Base-by-base conservation (phyloP, 2,888 invertebrate species). In the Galerucella calmariensis region DNA sequence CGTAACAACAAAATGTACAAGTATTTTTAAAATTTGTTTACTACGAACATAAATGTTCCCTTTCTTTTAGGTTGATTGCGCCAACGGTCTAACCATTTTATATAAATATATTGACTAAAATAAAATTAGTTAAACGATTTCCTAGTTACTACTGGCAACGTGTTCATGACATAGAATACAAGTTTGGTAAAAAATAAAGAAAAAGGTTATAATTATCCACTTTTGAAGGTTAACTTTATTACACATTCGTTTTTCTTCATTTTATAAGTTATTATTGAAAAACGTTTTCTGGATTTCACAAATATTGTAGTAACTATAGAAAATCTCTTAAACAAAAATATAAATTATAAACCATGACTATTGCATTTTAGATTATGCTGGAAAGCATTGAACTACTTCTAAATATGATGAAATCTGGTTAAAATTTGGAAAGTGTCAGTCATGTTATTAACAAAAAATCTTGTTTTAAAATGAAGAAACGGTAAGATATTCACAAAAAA, bases 1-100 rank as follows among this genome's bases (percentile, higher is more conserved):
- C 76, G 35, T 75, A 78, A 75, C 67, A 74, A 72, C 58, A 68
- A 61, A 61, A 51, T 68, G 44, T 56, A n/a, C 44, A 68, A 59
- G 59, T 67, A 68, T 68, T 67, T 68, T 58, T 8, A 56, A 14
- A 51, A 61, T 59, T 51, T 48, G 44, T 56, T 56, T 46, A 59
- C 12, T 16, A 72, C 12, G 58, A 58, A 58, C 56, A 20, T 10
- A 24, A 11, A 16, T 58, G 16, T n/a, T 58, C 35, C 8, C 8
- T 41, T 41, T 41, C 35, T 41, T 14, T 35, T n/a, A 62, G 14
- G 35, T 62, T 41, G 6, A 41, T 35, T n/a, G 35, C 35, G 62
- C 35, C 62, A 62, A 62, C 14, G 16, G 41, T 41, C 6, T 62
- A 27, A 62, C 6, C 14, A n/a, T n/a, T 41, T 35, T 62, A n/a